Percentiles rank a stretch among this genome's conserved stretches.
These are phyloP conservation scores for Epiblema foenella DNA, from an alignment of 2,888 invertebrate species.

Conservation along the genomic window DNA sequence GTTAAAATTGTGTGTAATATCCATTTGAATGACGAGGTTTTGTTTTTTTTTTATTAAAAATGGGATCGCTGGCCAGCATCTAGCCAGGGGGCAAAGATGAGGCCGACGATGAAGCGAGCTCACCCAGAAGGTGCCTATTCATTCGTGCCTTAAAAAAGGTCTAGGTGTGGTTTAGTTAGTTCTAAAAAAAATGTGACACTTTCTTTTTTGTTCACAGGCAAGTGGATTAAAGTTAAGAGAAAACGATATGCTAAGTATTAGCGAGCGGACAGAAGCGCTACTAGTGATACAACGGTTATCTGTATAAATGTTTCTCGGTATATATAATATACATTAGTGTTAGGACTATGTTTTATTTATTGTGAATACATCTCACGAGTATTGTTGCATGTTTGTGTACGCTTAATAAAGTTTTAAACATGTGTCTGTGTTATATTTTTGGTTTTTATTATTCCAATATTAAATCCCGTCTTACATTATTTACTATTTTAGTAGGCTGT, in stretches of 20 bases:
- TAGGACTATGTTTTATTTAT: conserved; percentile 71
- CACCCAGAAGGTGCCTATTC: no score
- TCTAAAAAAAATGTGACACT: conserved; percentile 2
- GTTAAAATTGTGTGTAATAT: no score
- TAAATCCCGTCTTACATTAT: no score
- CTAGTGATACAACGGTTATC: conserved; percentile 59
- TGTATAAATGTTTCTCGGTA: conserved; percentile 69
- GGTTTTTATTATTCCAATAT: conserved; percentile 24
- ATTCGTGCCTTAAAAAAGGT: no score
- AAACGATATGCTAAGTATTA: conserved; percentile 72
- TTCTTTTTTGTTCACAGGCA: conserved; percentile 65
- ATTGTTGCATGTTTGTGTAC: conserved; percentile 65
- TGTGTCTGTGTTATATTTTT: conserved; percentile 38
- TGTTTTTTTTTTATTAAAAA: no score
- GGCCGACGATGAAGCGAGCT: no score
- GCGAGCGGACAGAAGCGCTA: conserved; percentile 52
- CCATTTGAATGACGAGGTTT: no score
- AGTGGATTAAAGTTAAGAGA: conserved; percentile 65
- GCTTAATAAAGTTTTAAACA: conserved; percentile 62
- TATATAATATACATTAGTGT: conserved; percentile 61
- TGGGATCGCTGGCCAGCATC: no score
- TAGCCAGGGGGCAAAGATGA: no score
- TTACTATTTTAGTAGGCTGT: no score
- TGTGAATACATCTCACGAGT: conserved; percentile 63
- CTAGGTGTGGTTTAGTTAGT: no score